phyloP scores from a whole-genome alignment of 2,888 invertebrate genomes.

The Calephelis perditalis region DNA sequence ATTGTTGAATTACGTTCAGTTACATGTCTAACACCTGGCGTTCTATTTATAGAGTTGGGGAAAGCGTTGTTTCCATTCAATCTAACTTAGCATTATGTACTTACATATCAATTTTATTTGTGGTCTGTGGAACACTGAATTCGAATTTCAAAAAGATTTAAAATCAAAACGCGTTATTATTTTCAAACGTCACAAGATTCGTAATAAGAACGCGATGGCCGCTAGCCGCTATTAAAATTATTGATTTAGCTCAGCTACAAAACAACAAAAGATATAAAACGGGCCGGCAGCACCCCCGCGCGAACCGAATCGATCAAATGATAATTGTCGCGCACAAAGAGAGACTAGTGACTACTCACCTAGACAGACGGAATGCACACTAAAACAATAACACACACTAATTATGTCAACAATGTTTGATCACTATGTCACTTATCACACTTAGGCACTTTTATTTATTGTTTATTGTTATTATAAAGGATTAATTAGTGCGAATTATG shows the following conservation, averaged over 20 bases:
- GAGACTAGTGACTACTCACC: constrained; percentile 71
- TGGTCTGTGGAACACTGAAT: no score
- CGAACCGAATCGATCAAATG: constrained; percentile 72
- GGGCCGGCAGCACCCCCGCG: constrained; percentile 68
- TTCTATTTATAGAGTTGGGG: constrained; percentile 42
- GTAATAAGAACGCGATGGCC: constrained; percentile 41
- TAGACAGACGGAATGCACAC: constrained; percentile 68
- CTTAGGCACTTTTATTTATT: constrained; percentile 40
- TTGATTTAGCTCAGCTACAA: constrained; percentile 72
- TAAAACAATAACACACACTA: constrained; percentile 61
- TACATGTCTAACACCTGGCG: constrained; percentile 46
- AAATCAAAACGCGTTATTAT: no score
- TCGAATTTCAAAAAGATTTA: no score
- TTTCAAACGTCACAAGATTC: constrained; percentile 34
- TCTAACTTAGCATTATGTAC: neutral
- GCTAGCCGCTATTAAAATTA: constrained; percentile 68
- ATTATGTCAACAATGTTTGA: constrained; percentile 52
- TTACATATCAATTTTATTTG: no score
- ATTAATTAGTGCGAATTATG: constrained; percentile 73
- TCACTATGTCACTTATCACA: constrained; percentile 41
- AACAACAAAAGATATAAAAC: constrained; percentile 77
- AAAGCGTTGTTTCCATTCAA: constrained; percentile 30
- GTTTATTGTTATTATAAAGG: constrained; percentile 45
- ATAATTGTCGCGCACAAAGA: constrained; percentile 78
- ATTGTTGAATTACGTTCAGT: constrained; percentile 39